These are phyloP conservation scores for Cynoglossus semilaevis DNA, from an alignment of 2,113 vertebrate species.

Conservation along the genomic window DNA sequence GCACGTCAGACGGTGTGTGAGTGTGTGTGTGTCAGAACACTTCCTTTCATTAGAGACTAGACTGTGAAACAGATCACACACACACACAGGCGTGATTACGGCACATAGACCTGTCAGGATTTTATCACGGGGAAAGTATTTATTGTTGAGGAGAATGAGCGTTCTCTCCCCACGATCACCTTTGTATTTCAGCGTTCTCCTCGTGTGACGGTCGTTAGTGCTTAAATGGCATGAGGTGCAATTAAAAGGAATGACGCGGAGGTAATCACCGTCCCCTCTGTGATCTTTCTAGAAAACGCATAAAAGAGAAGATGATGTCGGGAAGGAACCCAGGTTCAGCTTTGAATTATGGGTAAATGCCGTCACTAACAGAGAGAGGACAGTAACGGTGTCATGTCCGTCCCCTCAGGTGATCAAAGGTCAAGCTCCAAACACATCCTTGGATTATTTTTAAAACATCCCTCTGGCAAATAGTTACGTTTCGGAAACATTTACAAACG, in stretches of 20 bases:
- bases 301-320: conserved; percentile 23
- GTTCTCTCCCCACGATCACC: conserved; percentile 45
- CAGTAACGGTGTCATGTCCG: conserved; percentile 46
- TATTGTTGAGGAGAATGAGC: conserved; percentile 30
- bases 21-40: conserved; percentile 24
- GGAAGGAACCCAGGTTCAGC: conserved; percentile 34
- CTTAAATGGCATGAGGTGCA: conserved; percentile 63
- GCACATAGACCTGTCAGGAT: conserved; percentile 43
- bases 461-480: conserved; percentile 4
- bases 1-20: conserved; percentile 27
- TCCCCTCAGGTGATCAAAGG: conserved; percentile 9
- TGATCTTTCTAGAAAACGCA: conserved; percentile 67
- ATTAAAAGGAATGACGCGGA: conserved; percentile 60
- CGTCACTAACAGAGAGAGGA: conserved; percentile 56
- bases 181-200: conserved; percentile 50
- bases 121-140: conserved; percentile 44
- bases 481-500: conserved; percentile 4
- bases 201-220: conserved; percentile 56
- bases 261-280: conserved; percentile 54
- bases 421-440: conserved; percentile 12
- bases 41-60: conserved; percentile 56
- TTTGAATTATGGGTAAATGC: conserved; percentile 62
- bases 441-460: conserved; percentile 7
- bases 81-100: conserved; percentile 33
- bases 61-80: too few species aligned